Base-by-base conservation (phyloP, 2,888 invertebrate species). In the Cataglyphis rosenhaueri region DNA sequence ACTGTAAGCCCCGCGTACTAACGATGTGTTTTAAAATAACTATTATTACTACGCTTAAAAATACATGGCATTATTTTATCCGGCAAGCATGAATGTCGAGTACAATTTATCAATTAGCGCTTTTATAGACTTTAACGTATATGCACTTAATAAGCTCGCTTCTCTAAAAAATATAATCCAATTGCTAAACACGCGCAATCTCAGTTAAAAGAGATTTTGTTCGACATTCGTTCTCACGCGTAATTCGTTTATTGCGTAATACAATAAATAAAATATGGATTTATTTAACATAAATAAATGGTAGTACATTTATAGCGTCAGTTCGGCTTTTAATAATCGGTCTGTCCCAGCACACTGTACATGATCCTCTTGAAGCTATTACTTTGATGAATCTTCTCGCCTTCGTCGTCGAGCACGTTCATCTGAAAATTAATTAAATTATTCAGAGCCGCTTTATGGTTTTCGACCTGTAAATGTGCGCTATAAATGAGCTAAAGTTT, bases 321-420 rank as follows among this genome's bases (percentile, higher is more conserved):
- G 85, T 88, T 90, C 73, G 82, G 75, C 85, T 94, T 52, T 95
- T 90, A 95, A 94, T 95, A 95, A 93, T 97, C 96, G 85, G 96
- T 96, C 95, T 97, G 97, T 90, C 97, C 97, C 94, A 98, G 96
- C 90, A 98, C 98, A 95, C 97, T 97, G 96, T 97, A 97, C 98
- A 98, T 98, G 94, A 98, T 96, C 94, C 98, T 97, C 95, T 97
- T 98, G 96, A 98, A 98, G 89, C 98, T 98, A 95, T 97, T 97
- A 95, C 98, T 98, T 95, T 98, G 98, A 93, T 98, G 98, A 94
- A 98, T 98, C 92, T 96, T 96, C 94, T 98, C 98, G 93, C 97
- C 96, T 90, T 96, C 96, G 92, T 95, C 96, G 35, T 96, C 96
- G 89, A 97, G 94, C 81, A 96, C 96, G 94, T 96, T 97, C 91